phyloP scores from a whole-genome alignment of 1,140 invertebrate species.

The Marisa cornuarietis region DNA sequence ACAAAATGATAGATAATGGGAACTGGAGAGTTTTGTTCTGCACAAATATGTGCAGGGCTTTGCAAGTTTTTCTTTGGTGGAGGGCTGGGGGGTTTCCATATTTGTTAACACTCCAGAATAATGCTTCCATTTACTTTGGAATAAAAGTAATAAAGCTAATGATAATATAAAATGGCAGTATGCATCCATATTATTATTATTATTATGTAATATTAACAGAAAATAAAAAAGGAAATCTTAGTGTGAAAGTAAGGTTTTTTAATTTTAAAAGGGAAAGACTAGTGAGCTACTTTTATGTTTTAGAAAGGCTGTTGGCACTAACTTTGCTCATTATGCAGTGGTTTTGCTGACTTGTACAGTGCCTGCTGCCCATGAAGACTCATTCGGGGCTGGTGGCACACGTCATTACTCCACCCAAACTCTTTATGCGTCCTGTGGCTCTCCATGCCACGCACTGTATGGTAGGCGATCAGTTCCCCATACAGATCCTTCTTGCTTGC shows the following conservation, averaged over 20 bases:
- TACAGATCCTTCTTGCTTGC: neutral
- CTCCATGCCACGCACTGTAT: conserved; percentile 46
- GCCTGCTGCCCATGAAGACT: conserved; percentile 50
- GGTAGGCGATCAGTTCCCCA: conserved; percentile 30
- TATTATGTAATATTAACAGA: no score
- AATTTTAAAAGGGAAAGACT: neutral
- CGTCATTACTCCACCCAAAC: conserved; percentile 54
- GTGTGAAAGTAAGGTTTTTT: neutral
- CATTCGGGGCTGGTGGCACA: conserved; percentile 47
- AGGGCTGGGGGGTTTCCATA: no score
- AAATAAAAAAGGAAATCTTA: no score
- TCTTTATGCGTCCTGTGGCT: conserved; percentile 47
- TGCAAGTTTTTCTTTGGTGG: no score
- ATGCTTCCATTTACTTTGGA: neutral
- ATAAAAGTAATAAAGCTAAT: neutral
- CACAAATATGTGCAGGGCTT: no score
- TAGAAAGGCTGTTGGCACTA: neutral
- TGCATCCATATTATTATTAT: no score
- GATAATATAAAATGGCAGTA: neutral
- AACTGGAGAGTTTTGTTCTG: no score
- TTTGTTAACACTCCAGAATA: neutral
- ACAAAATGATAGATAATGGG: no score
- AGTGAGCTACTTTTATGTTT: neutral
- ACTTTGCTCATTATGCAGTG: neutral
- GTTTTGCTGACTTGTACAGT: conserved; percentile 35